Percentiles rank a stretch among this genome's conserved stretches.
Conservation (phyloP, 2,888 invertebrate genomes). For the Drosophila maculinotata region DNA sequence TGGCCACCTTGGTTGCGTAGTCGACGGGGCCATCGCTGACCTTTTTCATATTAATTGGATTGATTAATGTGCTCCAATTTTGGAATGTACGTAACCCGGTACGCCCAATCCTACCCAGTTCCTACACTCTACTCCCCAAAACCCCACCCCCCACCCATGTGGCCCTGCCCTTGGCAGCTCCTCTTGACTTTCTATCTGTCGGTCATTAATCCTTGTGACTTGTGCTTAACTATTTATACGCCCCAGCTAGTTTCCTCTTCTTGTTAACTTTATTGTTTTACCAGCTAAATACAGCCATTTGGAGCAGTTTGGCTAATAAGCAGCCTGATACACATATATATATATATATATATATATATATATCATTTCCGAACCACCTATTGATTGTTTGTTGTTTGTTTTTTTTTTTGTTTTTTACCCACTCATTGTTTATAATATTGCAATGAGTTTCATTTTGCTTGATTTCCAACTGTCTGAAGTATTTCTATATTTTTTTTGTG, state of each 20-base stretch:
- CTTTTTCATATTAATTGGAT: slow-evolving; percentile 68
- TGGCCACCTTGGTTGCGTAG: slow-evolving; percentile 5
- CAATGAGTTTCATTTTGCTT: too few relatives aligned
- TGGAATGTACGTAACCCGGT: slow-evolving; percentile 62
- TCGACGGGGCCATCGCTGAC: slow-evolving; percentile 30
- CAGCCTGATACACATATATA: neutral
- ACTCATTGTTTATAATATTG: too few relatives aligned
- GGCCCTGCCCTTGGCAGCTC: slow-evolving; percentile 1
- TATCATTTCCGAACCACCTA: neutral
- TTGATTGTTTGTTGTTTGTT: too few relatives aligned
- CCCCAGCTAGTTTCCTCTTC: neutral
- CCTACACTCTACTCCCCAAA: neutral
- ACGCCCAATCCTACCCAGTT: slow-evolving; percentile 4
- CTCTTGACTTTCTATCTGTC: slow-evolving; percentile 38
- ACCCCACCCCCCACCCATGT: neutral
- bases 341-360: neutral
- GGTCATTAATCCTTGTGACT: slow-evolving; percentile 51
- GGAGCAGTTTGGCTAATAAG: slow-evolving; percentile 42
- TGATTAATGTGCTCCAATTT: slow-evolving; percentile 74
- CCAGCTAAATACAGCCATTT: slow-evolving; percentile 30
- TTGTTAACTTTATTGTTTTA: neutral
- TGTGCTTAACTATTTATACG: slow-evolving; percentile 24
- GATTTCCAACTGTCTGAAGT: too few relatives aligned
- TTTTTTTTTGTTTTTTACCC: too few relatives aligned
- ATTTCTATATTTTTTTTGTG: too few relatives aligned